Base-by-base conservation (phyloP, 1,140 invertebrate genomes). In the Stenopsyche tienmushanensis region DNA sequence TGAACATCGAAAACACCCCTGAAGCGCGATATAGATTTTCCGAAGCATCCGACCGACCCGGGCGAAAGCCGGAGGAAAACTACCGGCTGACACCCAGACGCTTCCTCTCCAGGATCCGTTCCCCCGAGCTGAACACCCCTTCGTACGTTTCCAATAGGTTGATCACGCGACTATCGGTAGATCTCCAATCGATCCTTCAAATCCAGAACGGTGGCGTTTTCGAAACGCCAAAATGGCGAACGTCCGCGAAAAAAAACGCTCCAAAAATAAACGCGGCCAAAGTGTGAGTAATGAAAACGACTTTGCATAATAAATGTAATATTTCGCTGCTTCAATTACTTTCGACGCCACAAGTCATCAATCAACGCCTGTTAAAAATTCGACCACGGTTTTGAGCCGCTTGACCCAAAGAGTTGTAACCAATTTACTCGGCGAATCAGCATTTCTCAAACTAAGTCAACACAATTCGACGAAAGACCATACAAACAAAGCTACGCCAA, bases 61-160 rank as follows among this genome's bases (percentile, higher is more conserved):
- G 10, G 23, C 34, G 39, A 41, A 23, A 21, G 20, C 20, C 54
- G n/a, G 20, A 5, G 54, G 34, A 42, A 57, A 57, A 57, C 54
- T 57, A 29, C n/a, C 34, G 34, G 8, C 8, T 42, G 54, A 39
- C 54, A 18, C 34, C 54, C 26, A n/a, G 34, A 42, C 54, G 39
- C n/a, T n/a, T 34, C 3, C 18, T 3, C 39, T 57, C 39, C 34
- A 57, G 34, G 5, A 57, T 42, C 5, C 34, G 41, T 29, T 13
- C 24, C 50, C 53, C 29, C 29, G 21, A 25, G 3, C 15, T 10
- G n/a, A 25, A 23, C 23, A 53, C 18, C 50, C 50, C 50, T 53
- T 34, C 26, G 21, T 25, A 53, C 26, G 24, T 24, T 53, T 53
- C 50, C 50, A 13, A 53, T 53, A 53, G 50, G 26, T 53, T 53